Conservation (phyloP, 2,888 invertebrate genomes). For the Cryptus armator region DNA sequence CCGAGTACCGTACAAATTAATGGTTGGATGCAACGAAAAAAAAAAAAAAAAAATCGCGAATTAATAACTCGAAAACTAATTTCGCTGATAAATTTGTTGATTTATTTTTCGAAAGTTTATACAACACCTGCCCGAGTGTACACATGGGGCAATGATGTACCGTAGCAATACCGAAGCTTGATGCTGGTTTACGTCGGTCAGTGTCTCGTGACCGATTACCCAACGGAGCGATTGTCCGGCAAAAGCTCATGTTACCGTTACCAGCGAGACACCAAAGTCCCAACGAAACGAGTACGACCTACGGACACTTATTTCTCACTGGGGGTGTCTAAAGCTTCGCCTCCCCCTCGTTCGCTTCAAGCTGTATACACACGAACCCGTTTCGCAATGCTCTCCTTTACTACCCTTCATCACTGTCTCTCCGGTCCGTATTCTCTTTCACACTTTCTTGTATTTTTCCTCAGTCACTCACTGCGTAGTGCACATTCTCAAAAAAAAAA, state of each 20-base stretch:
- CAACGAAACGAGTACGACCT: not conserved
- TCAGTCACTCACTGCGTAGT: not conserved
- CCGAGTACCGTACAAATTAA: too few species aligned
- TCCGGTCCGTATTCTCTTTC: not conserved
- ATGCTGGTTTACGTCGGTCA: conserved; percentile 30
- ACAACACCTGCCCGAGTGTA: not conserved
- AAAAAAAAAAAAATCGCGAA: too few species aligned
- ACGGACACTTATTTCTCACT: conserved; percentile 42
- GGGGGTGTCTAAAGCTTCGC: conserved; percentile 18
- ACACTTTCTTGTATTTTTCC: conserved; percentile 20
- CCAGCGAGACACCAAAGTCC: conserved; percentile 11
- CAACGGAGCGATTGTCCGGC: conserved; percentile 9
- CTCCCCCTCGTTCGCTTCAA: conserved; percentile 19
- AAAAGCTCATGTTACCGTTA: conserved; percentile 16
- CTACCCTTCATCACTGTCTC: conserved; percentile 21
- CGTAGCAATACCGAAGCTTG: conserved; percentile 25
- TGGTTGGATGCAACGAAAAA: too few species aligned
- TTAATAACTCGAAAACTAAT: too few species aligned
- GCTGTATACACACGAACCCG: not conserved
- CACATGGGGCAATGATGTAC: not conserved
- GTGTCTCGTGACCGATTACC: conserved; percentile 51
- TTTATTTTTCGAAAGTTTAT: not conserved
- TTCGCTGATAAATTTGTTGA: not conserved
- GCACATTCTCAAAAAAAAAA: not conserved
- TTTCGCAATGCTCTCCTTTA: conserved; percentile 15